These are phyloP conservation scores for Delia radicum DNA, from an alignment of 1,140 invertebrate genomes.

Conservation along the genomic window DNA sequence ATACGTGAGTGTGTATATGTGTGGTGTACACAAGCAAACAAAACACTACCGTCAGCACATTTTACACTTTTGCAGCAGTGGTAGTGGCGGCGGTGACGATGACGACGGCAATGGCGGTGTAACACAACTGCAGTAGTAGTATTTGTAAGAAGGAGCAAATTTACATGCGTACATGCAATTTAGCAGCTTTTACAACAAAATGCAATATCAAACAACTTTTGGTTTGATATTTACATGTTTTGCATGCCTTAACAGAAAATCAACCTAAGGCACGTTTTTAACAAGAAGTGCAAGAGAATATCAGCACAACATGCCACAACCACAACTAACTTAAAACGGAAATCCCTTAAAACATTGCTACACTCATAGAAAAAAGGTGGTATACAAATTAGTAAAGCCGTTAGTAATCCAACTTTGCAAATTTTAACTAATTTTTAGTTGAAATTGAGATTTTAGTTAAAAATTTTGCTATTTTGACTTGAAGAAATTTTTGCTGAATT, in stretches of 20 bases:
- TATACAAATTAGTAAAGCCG: too few relatives aligned
- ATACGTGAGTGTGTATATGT: not conserved
- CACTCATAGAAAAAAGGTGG: not conserved
- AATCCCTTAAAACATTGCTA: not conserved
- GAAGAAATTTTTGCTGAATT: too few relatives aligned
- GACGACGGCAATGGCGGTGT: too few relatives aligned
- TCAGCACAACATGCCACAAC: not conserved
- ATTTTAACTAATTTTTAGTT: too few relatives aligned
- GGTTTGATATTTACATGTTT: conserved; percentile 4
- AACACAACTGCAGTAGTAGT: not conserved
- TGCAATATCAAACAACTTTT: not conserved
- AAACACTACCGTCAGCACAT: conserved; percentile 1
- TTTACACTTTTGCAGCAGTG: not conserved
- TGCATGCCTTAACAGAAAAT: conserved; percentile 4
- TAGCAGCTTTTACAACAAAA: not conserved
- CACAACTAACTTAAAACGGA: conserved; percentile 4
- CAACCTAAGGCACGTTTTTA: not conserved
- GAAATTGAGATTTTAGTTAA: too few relatives aligned
- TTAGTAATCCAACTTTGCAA: too few relatives aligned
- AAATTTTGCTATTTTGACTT: too few relatives aligned
- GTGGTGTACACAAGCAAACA: not conserved
- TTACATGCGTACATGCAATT: not conserved
- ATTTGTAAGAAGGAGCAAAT: not conserved
- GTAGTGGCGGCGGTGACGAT: not conserved
- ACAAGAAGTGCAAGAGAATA: not conserved